phyloP scores from a whole-genome alignment of 2,113 vertebrate species.

The Butorides virescens region DNA sequence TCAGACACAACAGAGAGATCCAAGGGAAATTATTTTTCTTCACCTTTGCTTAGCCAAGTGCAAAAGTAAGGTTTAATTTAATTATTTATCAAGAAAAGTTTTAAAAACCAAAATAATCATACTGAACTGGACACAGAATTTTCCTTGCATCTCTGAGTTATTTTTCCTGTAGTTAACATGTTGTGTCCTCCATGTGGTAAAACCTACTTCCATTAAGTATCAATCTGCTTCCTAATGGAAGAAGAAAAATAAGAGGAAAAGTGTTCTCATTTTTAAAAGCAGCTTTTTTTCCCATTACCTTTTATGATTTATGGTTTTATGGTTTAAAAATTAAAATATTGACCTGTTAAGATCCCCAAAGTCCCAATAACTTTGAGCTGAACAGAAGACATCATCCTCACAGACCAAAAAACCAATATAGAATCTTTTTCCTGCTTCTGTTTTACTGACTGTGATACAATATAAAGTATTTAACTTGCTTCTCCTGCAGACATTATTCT shows the following conservation, averaged over 20 bases:
- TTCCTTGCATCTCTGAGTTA: background rate
- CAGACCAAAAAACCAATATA: background rate
- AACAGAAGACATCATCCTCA: background rate
- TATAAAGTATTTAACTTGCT: background rate
- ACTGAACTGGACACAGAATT: background rate
- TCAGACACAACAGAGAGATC: background rate
- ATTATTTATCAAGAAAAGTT: background rate
- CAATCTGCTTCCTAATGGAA: background rate
- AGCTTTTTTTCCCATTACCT: background rate
- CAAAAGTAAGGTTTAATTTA: background rate
- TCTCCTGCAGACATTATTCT: background rate
- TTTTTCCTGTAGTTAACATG: background rate
- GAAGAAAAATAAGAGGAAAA: background rate
- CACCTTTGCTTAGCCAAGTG: background rate
- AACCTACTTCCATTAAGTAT: background rate
- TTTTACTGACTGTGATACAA: background rate
- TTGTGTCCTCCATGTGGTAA: background rate
- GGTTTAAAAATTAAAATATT: background rate
- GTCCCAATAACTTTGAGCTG: background rate
- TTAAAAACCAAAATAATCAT: background rate
- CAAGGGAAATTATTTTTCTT: background rate
- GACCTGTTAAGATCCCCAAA: background rate
- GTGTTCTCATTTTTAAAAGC: background rate
- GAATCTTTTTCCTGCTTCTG: background rate
- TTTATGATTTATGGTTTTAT: background rate